Percentiles rank a stretch among this genome's conserved stretches.
Evolutionary conservation across 1,140 invertebrate genomes (phyloP).

Genomic region (Cydia strobilella): DNA sequence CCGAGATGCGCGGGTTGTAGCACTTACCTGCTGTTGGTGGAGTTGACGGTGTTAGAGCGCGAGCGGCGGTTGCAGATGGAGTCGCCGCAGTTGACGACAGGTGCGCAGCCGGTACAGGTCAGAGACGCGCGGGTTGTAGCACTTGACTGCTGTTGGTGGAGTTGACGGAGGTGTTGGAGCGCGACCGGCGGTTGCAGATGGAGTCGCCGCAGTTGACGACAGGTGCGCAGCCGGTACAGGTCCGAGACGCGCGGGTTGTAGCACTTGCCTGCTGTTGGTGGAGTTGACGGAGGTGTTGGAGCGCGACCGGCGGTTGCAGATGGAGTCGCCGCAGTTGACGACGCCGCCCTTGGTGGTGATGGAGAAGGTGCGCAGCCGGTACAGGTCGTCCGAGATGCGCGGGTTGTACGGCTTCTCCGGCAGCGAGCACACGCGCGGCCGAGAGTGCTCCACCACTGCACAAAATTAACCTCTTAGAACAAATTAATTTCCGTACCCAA

Average conservation of each 20-base stretch:
- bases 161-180: constrained; percentile 91
- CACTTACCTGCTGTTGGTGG: constrained; percentile 86
- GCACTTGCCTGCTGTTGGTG: constrained; percentile 85
- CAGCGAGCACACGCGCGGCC: constrained; percentile 90
- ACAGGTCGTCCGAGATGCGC: constrained; percentile 89
- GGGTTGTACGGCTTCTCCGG: constrained; percentile 92
- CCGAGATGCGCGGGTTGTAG: constrained; percentile 87
- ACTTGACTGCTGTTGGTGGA: constrained; percentile 87
- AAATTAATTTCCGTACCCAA: no score
- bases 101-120: constrained; percentile 92
- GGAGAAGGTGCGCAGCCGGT: constrained; percentile 92
- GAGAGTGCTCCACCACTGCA: constrained; percentile 89
- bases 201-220: constrained; percentile 95
- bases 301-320: constrained; percentile 89
- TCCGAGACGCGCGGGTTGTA: constrained; percentile 89
- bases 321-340: constrained; percentile 93
- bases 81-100: constrained; percentile 94
- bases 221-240: constrained; percentile 92
- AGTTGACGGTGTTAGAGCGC: constrained; percentile 90
- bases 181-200: constrained; percentile 89
- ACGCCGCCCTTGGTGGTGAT: constrained; percentile 92
- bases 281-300: constrained; percentile 92
- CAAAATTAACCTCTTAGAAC: no score
- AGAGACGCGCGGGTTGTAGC: constrained; percentile 86
- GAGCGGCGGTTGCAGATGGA: constrained; percentile 90